Evolutionary conservation across 2,797 vertebrate genomes (phyloP).

Genomic region (Scyliorhinus canicula): DNA sequence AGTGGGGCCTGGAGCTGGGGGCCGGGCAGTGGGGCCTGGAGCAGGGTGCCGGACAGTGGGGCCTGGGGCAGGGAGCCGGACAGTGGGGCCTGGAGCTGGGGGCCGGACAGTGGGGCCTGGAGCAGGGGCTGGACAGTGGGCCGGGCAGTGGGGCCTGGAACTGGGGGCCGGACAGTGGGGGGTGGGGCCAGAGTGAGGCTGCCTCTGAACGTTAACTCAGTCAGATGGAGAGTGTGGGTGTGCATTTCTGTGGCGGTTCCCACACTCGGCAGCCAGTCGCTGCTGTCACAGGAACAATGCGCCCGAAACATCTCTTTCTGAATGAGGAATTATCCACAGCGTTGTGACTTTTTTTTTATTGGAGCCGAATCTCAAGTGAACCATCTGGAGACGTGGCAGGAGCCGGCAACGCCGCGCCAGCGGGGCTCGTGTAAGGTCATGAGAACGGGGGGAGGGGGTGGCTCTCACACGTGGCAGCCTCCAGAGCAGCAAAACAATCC

Average conservation of each 20-base stretch:
- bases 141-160: too few relatives aligned
- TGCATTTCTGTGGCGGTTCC: constrained; percentile 41
- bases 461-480: constrained; percentile 28
- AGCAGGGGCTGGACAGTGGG: too few relatives aligned
- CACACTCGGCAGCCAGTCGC: constrained; percentile 45
- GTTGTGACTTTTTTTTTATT: constrained; percentile 35
- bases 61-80: too few relatives aligned
- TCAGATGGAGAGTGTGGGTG: constrained; percentile 27
- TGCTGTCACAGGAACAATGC: constrained; percentile 41
- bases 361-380: constrained; percentile 24
- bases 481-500: background rate
- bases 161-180: too few relatives aligned
- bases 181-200: too few relatives aligned
- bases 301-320: background rate
- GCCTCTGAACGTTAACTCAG: background rate
- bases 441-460: constrained; percentile 11
- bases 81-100: too few relatives aligned
- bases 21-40: too few relatives aligned
- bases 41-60: too few relatives aligned
- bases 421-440: constrained; percentile 22
- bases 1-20: too few relatives aligned
- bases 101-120: too few relatives aligned
- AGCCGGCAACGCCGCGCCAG: background rate
- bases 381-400: constrained; percentile 39
- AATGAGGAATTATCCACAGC: constrained; percentile 1